A percentile compares a stretch with the other conserved stretches of the same genome.
Evolutionary conservation across 2,113 vertebrate species (phyloP).

Genomic region (Brachirus orientalis): DNA sequence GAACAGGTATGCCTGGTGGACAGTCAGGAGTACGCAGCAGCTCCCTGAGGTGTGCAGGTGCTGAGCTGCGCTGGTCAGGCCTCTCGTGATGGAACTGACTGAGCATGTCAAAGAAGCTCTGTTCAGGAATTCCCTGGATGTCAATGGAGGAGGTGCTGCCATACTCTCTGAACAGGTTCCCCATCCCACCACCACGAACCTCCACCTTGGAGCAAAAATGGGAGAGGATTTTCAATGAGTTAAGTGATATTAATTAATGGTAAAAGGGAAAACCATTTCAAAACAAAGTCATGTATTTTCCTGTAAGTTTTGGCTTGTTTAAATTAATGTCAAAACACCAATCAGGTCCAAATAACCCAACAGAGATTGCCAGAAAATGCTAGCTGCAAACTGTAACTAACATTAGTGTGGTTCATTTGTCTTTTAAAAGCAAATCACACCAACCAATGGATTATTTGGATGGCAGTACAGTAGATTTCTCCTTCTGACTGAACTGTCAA

Average conservation of each 20-base stretch:
- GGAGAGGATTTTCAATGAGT: neutral
- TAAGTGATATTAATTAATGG: too few species aligned
- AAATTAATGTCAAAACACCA: neutral
- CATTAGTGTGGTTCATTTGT: neutral
- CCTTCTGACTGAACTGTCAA: too few species aligned
- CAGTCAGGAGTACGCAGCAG: slow-evolving; percentile 69
- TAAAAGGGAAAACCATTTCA: neutral
- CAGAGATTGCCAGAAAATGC: too few species aligned
- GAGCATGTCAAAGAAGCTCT: slow-evolving; percentile 93
- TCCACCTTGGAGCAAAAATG: slow-evolving; percentile 57
- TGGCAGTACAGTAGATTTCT: too few species aligned
- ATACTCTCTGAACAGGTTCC: slow-evolving; percentile 87
- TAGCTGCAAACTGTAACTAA: neutral
- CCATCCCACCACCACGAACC: slow-evolving; percentile 57
- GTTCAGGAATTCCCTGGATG: slow-evolving; percentile 87
- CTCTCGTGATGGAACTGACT: slow-evolving; percentile 86
- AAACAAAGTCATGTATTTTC: neutral
- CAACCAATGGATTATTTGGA: too few species aligned
- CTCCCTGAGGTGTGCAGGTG: slow-evolving; percentile 66
- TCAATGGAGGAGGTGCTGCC: slow-evolving; percentile 97
- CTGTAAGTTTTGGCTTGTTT: neutral
- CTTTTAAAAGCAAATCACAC: too few species aligned
- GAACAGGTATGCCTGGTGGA: slow-evolving; percentile 6
- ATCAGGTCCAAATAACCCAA: too few species aligned
- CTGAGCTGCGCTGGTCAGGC: slow-evolving; percentile 72